Percentiles rank a stretch among this genome's conserved stretches.
Evolutionary conservation across 2,888 invertebrate genomes (phyloP).

Genomic region (Erebia palarica): DNA sequence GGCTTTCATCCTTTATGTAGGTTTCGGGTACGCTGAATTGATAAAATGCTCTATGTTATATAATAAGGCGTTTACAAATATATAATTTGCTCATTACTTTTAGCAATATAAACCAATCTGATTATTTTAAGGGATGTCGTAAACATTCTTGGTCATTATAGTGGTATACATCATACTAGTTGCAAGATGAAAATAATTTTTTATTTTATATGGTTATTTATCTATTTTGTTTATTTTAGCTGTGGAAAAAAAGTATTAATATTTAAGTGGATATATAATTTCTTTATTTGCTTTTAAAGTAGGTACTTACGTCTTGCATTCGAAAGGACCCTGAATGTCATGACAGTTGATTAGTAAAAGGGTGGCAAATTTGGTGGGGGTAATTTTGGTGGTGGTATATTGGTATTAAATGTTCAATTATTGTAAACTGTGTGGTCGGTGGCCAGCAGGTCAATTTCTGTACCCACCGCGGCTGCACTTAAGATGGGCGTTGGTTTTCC

Average conservation of each 20-base stretch:
- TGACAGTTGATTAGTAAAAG: background rate
- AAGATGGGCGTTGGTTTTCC: constrained; percentile 95
- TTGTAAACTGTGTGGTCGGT: constrained; percentile 52
- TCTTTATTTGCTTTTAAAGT: background rate
- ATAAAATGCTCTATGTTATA: no score
- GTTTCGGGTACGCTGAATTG: no score
- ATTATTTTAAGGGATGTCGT: background rate
- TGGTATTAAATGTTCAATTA: constrained; percentile 9
- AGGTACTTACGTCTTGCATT: background rate
- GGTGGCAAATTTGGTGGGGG: no score
- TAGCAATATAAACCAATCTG: background rate
- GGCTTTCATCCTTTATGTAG: background rate
- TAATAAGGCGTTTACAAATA: no score
- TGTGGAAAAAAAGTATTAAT: no score
- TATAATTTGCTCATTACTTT: no score
- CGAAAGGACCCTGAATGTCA: no score
- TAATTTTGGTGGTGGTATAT: constrained; percentile 10
- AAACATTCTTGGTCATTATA: background rate
- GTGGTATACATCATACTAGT: no score
- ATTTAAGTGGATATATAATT: background rate
- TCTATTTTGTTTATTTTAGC: background rate
- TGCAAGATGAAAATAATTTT: constrained; percentile 2
- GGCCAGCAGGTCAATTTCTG: constrained; percentile 86
- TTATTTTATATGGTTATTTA: background rate
- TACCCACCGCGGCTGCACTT: constrained; percentile 90